phyloP scores from a whole-genome alignment of 30 jellyfish, hydroid and myxozoan genomes.

The Mastigias papua region DNA sequence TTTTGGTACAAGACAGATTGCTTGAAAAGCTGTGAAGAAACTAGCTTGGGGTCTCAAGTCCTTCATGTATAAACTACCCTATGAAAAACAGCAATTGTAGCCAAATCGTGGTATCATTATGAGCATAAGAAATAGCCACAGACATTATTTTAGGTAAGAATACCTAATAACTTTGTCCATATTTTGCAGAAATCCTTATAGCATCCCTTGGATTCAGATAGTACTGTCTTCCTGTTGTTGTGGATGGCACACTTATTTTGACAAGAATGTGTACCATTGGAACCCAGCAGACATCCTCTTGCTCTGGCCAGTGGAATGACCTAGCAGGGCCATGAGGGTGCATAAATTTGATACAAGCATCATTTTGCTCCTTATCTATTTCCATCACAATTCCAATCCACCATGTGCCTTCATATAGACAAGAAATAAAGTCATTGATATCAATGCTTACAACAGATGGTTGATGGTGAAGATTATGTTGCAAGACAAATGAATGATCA shows the following conservation, averaged over 20 bases:
- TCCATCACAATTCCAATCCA: conserved; percentile 39
- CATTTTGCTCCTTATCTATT: conserved; percentile 22
- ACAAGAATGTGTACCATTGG: neutral
- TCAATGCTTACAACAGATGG: conserved; percentile 16
- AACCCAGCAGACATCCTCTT: conserved; percentile 3
- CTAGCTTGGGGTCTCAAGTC: conserved; percentile 7
- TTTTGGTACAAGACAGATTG: neutral
- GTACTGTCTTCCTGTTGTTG: conserved; percentile 2
- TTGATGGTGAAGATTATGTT: conserved; percentile 34
- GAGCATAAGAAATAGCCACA: neutral
- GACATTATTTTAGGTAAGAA: neutral
- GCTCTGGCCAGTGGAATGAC: conserved; percentile 16
- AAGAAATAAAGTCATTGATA: neutral
- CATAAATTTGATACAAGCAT: conserved; percentile 39
- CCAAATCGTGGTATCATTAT: neutral
- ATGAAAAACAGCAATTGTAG: neutral
- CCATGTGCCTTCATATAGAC: conserved; percentile 24
- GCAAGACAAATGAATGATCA: conserved; percentile 38
- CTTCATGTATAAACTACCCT: neutral
- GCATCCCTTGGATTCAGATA: conserved; percentile 3
- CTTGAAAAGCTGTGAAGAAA: conserved; percentile 3
- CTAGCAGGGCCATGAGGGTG: conserved; percentile 62
- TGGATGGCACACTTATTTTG: conserved; percentile 1
- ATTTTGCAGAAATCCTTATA: neutral
- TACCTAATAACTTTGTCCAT: neutral